Percentiles rank a stretch among this genome's conserved stretches.
phyloP scores from a whole-genome alignment of 2,888 invertebrate species.

The Latrodectus elegans region DNA sequence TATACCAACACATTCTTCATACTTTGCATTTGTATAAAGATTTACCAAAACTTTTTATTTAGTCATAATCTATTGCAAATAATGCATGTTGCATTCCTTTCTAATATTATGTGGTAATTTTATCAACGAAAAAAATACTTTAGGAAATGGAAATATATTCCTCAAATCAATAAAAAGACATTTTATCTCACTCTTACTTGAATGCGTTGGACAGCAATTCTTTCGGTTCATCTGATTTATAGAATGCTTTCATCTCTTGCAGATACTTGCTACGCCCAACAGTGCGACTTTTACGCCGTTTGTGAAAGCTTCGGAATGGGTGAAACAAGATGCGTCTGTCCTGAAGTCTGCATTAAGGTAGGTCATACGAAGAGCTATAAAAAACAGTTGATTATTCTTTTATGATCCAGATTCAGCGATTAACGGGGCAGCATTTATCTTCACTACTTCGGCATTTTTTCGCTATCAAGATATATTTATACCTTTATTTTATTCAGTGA shows the following conservation, averaged over 20 bases:
- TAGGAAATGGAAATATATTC: too few species aligned
- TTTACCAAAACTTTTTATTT: too few species aligned
- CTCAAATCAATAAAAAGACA: not conserved
- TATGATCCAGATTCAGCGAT: not conserved
- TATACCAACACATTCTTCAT: too few species aligned
- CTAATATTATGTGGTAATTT: too few species aligned
- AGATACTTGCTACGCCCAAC: conserved; percentile 86
- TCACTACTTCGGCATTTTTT: conserved; percentile 5
- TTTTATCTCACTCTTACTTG: not conserved
- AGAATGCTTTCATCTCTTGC: conserved; percentile 62
- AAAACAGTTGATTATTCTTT: not conserved
- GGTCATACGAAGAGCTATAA: conserved; percentile 3
- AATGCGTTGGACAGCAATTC: not conserved
- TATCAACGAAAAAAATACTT: too few species aligned
- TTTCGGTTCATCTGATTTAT: conserved; percentile 9
- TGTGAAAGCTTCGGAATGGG: conserved; percentile 80
- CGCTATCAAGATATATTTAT: conserved; percentile 12
- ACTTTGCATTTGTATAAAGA: too few species aligned
- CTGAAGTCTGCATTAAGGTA: conserved; percentile 76
- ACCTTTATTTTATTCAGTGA: not conserved
- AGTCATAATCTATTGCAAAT: too few species aligned
- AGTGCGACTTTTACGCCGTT: conserved; percentile 85
- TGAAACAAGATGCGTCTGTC: conserved; percentile 78
- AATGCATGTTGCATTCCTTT: too few species aligned
- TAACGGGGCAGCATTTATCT: not conserved